These are phyloP conservation scores for Aleiodes alternator DNA, from an alignment of 2,888 invertebrate species.

Conservation along the genomic window DNA sequence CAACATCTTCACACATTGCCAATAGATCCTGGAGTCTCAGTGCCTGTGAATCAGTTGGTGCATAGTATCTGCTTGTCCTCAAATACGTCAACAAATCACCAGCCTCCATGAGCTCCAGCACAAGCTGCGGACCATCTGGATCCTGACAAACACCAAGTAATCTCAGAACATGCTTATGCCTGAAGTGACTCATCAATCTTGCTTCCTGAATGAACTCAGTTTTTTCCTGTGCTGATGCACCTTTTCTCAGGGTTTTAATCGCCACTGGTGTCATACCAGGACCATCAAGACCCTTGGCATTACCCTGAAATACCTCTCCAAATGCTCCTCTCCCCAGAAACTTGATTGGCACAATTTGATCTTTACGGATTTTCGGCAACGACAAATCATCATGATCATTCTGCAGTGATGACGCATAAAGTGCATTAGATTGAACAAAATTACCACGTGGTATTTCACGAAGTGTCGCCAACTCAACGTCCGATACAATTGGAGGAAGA, in stretches of 20 bases:
- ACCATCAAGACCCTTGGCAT: slow-evolving; percentile 83
- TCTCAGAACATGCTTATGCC: slow-evolving; percentile 95
- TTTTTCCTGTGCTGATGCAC: slow-evolving; percentile 92
- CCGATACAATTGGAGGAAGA: slow-evolving; percentile 80
- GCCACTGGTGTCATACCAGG: slow-evolving; percentile 86
- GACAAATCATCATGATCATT: slow-evolving; percentile 87
- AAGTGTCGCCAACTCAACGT: slow-evolving; percentile 90
- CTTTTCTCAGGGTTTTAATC: slow-evolving; percentile 95
- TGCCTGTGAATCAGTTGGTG: slow-evolving; percentile 80
- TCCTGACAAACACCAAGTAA: slow-evolving; percentile 96
- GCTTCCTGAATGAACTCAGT: slow-evolving; percentile 97
- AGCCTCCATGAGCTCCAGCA: slow-evolving; percentile 98
- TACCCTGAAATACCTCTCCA: slow-evolving; percentile 95
- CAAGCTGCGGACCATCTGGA: slow-evolving; percentile 93
- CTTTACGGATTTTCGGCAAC: slow-evolving; percentile 90
- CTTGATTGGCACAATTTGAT: slow-evolving; percentile 90
- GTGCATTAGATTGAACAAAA: slow-evolving; percentile 89
- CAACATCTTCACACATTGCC: slow-evolving; percentile 96
- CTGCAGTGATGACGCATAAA: slow-evolving; percentile 83
- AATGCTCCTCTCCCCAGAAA: slow-evolving; percentile 97
- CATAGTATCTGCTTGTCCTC: slow-evolving; percentile 84
- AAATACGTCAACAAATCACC: slow-evolving; percentile 96
- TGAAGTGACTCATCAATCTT: slow-evolving; percentile 97
- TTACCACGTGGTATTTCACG: slow-evolving; percentile 87
- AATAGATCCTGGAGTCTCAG: slow-evolving; percentile 90